A percentile compares a stretch with the other conserved stretches of the same genome.
Evolutionary conservation across 1,140 invertebrate species (phyloP).

Genomic region (Platyscapa corneri): DNA sequence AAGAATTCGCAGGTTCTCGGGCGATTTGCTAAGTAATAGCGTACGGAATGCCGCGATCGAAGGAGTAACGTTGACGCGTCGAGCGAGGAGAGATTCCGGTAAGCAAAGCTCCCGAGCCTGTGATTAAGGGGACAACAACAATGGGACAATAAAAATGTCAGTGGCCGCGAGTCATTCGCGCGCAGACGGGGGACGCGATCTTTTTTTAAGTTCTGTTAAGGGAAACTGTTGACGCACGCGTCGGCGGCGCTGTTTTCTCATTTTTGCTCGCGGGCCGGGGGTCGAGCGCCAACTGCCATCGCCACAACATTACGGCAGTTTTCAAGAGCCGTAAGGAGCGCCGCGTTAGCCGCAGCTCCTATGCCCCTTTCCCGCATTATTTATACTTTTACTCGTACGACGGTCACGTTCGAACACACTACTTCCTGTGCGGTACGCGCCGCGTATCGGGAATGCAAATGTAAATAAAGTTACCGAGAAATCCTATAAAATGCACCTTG

Average conservation of each 20-base stretch:
- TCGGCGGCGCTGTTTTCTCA: neutral
- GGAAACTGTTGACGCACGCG: neutral
- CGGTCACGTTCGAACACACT: conserved; percentile 67
- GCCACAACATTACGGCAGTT: conserved; percentile 23
- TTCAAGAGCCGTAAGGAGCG: conserved; percentile 17
- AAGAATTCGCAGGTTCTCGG: too few species aligned
- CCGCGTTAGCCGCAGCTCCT: neutral
- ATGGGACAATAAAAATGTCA: conserved; percentile 44
- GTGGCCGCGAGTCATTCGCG: conserved; percentile 6
- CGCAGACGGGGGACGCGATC: neutral
- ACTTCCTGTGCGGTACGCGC: conserved; percentile 62
- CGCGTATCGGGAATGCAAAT: conserved; percentile 65
- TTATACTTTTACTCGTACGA: conserved; percentile 59
- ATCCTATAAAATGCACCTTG: conserved; percentile 53
- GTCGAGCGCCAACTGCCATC: conserved; percentile 21
- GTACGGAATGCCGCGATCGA: too few species aligned
- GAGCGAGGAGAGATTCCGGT: too few species aligned
- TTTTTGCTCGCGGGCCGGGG: conserved; percentile 33
- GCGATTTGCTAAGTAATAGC: too few species aligned
- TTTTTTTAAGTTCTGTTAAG: conserved; percentile 9
- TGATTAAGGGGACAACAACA: conserved; percentile 35
- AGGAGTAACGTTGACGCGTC: too few species aligned
- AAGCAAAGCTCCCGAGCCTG: too few species aligned
- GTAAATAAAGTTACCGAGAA: conserved; percentile 64
- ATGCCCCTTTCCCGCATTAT: conserved; percentile 58